Evolutionary conservation across 35 echinoderm and acorn worm species (phyloP).

Genomic region (Strongylocentrotus purpuratus): DNA sequence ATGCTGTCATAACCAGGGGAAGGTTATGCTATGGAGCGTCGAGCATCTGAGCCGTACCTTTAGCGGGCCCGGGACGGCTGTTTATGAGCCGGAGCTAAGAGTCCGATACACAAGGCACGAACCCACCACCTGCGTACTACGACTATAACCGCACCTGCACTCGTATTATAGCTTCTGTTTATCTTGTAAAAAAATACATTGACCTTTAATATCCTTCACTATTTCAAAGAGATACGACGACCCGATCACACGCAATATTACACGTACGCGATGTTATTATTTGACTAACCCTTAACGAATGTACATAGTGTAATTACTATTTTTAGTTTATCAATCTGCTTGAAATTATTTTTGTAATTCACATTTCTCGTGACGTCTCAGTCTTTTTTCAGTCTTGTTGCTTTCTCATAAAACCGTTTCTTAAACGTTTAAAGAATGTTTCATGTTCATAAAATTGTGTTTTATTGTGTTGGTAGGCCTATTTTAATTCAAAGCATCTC

Average conservation of each 20-base stretch:
- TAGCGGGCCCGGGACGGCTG: background rate
- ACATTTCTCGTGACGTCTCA: background rate
- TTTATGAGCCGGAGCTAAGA: background rate
- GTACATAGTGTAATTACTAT: background rate
- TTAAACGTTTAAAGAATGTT: no score
- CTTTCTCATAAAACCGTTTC: no score
- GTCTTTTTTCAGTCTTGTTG: background rate
- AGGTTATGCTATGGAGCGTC: background rate
- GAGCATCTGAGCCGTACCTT: background rate
- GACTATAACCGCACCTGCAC: background rate
- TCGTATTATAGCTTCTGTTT: background rate
- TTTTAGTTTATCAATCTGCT: background rate
- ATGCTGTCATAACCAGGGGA: background rate
- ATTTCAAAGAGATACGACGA: background rate
- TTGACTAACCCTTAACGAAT: background rate
- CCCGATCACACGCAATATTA: background rate
- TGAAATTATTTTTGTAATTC: background rate
- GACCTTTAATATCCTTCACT: conserved; percentile 17
- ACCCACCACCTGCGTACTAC: background rate
- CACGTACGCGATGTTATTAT: background rate
- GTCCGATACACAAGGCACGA: background rate
- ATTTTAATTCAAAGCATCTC: no score
- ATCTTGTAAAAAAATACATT: background rate
- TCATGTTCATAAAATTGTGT: no score
- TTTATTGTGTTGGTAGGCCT: no score